Evolutionary conservation across 2,113 vertebrate species (phyloP), one percentile per base, ranked within the genome.

Genomic region (Todiramphus chloris): DNA sequence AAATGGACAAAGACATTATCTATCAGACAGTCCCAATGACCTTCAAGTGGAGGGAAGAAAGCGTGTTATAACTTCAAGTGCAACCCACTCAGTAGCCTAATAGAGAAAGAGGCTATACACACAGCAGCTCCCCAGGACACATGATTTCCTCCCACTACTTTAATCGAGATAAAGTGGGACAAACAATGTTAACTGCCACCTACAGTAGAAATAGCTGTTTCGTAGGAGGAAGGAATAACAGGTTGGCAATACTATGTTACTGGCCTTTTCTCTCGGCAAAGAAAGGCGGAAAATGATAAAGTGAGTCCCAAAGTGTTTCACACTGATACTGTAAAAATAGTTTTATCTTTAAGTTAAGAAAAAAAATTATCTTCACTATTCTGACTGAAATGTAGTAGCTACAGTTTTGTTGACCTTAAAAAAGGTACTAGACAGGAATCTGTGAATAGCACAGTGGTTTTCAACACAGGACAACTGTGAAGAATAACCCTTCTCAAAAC

Each of bases 121-220:
- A 87, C 60, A 91, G 73, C 44, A 83, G 73, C 68, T 82, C 91
- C 85, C 90, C 50, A 81, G 79, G 83, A 87, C 76, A 68, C 59
- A 92, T 46, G 33, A 95, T 83, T 97, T 93, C 91, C 94, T 98
- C 93, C 95, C 35, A 63, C 86, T 86, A 72, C 46, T 90, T 90
- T 92, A 95, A 95, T 87, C 6, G 28, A 97, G 89, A 94, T 86
- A 92, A 96, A 95, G 70, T 90, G 87, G 74, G 87, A 89, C 70
- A 96, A 97, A 96, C 48, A 97, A 88, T 73, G 68, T 89, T 94
- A 96, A 90, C 90, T 95, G 62, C 41, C 78, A 95, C 56, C 73
- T 92, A 70, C 76, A 93, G 62, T 16, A 89, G 90, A 92, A 79
- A 94, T 83, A 96, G 66, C 48, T 59, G 56, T 81, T 94, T 92